Percentiles rank a stretch among this genome's conserved stretches.
Evolutionary conservation across 2,888 invertebrate species (phyloP).

Genomic region (Microctonus hyperodae): DNA sequence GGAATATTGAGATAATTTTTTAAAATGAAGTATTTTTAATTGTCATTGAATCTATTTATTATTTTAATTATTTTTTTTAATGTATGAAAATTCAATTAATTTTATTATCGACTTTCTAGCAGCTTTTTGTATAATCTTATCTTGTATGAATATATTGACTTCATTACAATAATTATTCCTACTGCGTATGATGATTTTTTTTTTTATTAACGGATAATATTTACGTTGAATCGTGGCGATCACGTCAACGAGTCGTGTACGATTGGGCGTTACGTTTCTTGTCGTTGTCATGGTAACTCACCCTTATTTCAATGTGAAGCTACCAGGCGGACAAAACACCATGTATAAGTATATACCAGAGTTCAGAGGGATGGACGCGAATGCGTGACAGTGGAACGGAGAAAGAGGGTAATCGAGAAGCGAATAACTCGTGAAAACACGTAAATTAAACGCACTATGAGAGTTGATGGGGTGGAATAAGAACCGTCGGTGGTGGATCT

Average conservation of each 20-base stretch:
- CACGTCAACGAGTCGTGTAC: conserved; percentile 42
- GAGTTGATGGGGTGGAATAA: conserved; percentile 58
- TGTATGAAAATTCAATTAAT: too few relatives aligned
- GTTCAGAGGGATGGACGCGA: conserved; percentile 38
- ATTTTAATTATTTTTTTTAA: too few relatives aligned
- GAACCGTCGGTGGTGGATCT: conserved; percentile 44
- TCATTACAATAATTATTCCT: too few relatives aligned
- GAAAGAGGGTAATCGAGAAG: conserved; percentile 41
- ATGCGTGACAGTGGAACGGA: conserved; percentile 20
- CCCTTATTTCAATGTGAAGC: conserved; percentile 44
- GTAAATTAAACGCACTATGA: conserved; percentile 62
- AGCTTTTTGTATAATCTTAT: too few relatives aligned
- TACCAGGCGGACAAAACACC: not conserved
- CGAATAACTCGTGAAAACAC: conserved; percentile 63
- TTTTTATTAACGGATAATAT: conserved; percentile 47
- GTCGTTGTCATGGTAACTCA: conserved; percentile 56
- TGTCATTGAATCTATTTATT: too few relatives aligned
- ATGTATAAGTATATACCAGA: conserved; percentile 7
- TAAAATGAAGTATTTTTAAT: too few relatives aligned
- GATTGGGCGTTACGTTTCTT: conserved; percentile 55
- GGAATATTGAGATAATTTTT: too few relatives aligned
- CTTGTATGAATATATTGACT: too few relatives aligned
- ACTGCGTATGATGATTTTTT: conserved; percentile 41
- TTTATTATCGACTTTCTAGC: too few relatives aligned
- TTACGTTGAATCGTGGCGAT: conserved; percentile 42